Conservation (phyloP, 2,797 vertebrate species). For the Enteromius trimaculatus region DNA sequence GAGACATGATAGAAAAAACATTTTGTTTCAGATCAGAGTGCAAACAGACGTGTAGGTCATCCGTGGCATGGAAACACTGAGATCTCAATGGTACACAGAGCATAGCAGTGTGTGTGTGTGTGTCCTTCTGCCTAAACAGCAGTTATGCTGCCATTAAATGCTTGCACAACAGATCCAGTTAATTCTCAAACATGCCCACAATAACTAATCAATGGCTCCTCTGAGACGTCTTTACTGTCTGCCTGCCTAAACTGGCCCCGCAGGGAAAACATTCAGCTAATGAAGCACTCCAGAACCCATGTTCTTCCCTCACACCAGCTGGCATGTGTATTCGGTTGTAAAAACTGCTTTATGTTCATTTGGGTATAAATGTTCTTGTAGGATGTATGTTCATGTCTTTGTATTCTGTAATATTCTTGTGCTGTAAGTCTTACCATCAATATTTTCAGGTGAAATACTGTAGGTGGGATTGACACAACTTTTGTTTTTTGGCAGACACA, state of each 20-base stretch:
- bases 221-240: conserved; percentile 32
- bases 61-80: conserved; percentile 7
- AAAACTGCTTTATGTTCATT: conserved; percentile 28
- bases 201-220: conserved; percentile 61
- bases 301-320: conserved; percentile 31
- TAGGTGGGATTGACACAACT: not conserved
- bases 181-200: conserved; percentile 67
- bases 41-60: not conserved
- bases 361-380: conserved; percentile 16
- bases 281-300: conserved; percentile 30
- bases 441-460: not conserved
- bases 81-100: not conserved
- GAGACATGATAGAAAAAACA: not conserved
- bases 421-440: conserved; percentile 1
- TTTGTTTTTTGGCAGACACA: not conserved
- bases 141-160: conserved; percentile 42
- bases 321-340: conserved; percentile 42
- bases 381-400: conserved; percentile 8
- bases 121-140: conserved; percentile 7
- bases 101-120: not conserved
- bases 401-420: conserved; percentile 15
- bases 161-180: conserved; percentile 65
- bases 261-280: conserved; percentile 38
- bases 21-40: conserved; percentile 19
- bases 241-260: conserved; percentile 22